Base-by-base conservation (phyloP, 2,888 invertebrate genomes). In the Drosophila nr. medialis region DNA sequence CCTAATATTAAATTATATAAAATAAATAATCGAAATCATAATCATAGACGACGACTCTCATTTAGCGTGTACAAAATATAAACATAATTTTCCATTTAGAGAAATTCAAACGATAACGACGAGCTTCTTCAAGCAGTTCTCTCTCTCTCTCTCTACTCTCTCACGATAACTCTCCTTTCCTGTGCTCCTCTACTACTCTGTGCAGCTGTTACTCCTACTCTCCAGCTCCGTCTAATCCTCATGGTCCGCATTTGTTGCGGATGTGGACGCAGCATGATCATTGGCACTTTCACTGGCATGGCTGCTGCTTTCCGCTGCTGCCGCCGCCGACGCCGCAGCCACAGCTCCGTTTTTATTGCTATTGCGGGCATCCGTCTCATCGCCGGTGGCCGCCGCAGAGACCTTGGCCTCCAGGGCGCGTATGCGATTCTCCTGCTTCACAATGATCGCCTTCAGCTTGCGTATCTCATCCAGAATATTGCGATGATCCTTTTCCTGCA, bases 401-500 rank as follows among this genome's bases (percentile, higher is more conserved):
- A 83, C 82, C 62, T 92, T 90, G 4, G 93, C 93, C 80, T 93
- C 93, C 72, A 93, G 82, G 60, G 93, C 93, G 30, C 93, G 92
- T 64, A 93, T 93, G 68, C 93, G 92, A 81, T 97, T 98, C 94
- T 98, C 98, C 91, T 98, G 98, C 91, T 98, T 98, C 32, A 98
- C 97, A 83, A 98, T 97, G 93, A 98, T 97, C n/a, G 98, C 96
- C 91, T 98, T 98, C 80, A 98, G 93, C 92, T 98, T 98, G 68
- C 98, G 95, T 85, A 98, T 97, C 93, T 98, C 98, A 91, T 98
- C 97, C 48, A 96, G 95, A 83, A 97, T 95, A 91, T 97, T 97
- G 84, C 97, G 97, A 24, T 98, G 93, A 79, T 96, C 95, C 80
- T 91, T 89, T 38, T 94, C 93, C 72, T 94, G 45, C 24, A 45